Evolutionary conservation across 2,888 invertebrate species (phyloP).

Genomic region (Cheilosia variabilis): DNA sequence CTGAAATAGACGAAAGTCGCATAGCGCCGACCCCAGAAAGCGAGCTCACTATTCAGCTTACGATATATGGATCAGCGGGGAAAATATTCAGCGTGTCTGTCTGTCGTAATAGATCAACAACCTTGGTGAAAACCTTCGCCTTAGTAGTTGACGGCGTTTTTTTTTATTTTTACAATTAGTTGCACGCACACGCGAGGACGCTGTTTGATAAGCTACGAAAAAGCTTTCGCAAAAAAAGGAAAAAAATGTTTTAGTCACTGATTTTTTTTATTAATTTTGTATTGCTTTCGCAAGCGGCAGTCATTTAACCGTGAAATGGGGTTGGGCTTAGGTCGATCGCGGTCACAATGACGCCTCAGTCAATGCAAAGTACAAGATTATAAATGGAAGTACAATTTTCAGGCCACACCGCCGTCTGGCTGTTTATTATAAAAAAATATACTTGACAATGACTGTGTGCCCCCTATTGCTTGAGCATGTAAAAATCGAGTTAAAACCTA

Average conservation of each 20-base stretch:
- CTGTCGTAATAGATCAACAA: constrained; percentile 70
- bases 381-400: constrained; percentile 34
- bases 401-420: not conserved
- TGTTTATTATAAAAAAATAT: not conserved
- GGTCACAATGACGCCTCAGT: constrained; percentile 40
- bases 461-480: constrained; percentile 28
- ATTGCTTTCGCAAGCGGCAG: constrained; percentile 54
- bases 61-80: constrained; percentile 51
- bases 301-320: constrained; percentile 63
- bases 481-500: constrained; percentile 42
- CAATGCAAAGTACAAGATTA: constrained; percentile 56
- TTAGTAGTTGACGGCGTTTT: constrained; percentile 54
- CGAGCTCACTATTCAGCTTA: not conserved
- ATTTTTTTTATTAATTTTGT: constrained; percentile 38
- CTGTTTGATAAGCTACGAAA: constrained; percentile 36
- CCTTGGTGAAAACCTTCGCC: constrained; percentile 75
- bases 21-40: not conserved
- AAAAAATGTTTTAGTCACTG: constrained; percentile 4
- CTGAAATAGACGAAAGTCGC: constrained; percentile 57
- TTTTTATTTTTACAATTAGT: constrained; percentile 25
- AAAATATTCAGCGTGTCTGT: constrained; percentile 41
- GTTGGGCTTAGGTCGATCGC: constrained; percentile 61
- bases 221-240: constrained; percentile 48
- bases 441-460: constrained; percentile 63
- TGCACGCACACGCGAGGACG: constrained; percentile 55